Conservation (phyloP, 2,113 vertebrate species). For the Puffinus mauretanicus region DNA sequence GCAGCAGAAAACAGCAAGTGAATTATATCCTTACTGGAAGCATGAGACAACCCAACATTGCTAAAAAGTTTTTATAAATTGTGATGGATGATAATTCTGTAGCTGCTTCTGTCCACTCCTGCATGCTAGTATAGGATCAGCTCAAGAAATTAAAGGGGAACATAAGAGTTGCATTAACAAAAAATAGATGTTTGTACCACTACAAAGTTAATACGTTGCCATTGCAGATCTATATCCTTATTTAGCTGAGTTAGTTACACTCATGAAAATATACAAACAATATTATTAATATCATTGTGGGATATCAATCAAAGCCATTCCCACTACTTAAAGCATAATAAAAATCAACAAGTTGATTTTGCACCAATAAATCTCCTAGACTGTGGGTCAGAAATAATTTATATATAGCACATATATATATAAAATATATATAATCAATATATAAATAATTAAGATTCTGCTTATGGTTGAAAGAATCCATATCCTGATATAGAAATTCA, state of each 20-base stretch:
- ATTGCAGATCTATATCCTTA: not conserved
- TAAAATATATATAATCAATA: not conserved
- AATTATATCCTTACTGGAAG: not conserved
- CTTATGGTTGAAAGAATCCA: not conserved
- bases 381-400: not conserved
- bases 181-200: not conserved
- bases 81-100: not conserved
- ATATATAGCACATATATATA: too few species aligned
- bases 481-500: not conserved
- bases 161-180: not conserved
- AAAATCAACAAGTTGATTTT: not conserved
- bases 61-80: not conserved
- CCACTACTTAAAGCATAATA: not conserved
- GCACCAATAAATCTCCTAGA: constrained; percentile 21
- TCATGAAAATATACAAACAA: not conserved
- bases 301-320: constrained; percentile 8
- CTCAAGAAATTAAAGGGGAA: not conserved
- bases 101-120: not conserved
- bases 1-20: not conserved
- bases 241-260: constrained; percentile 34
- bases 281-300: not conserved
- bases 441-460: not conserved
- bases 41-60: not conserved
- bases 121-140: not conserved
- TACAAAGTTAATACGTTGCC: not conserved